phyloP scores from a whole-genome alignment of 1,140 invertebrate genomes.

The Calephelis virginiensis region DNA sequence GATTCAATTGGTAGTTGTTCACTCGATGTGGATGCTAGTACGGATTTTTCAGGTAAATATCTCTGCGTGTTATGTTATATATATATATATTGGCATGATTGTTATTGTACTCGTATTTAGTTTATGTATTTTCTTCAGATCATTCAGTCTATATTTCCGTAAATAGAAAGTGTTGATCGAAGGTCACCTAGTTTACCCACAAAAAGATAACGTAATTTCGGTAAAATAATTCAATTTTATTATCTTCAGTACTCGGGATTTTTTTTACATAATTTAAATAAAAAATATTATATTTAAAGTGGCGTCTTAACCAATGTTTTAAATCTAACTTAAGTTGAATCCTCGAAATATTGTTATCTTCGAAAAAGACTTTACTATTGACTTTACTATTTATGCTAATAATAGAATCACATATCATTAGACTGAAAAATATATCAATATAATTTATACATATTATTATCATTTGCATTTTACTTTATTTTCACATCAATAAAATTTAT shows the following conservation, averaged over 20 bases:
- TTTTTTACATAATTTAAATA: too few relatives aligned
- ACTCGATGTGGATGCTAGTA: conserved; percentile 88
- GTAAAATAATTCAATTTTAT: too few relatives aligned
- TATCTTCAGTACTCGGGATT: too few relatives aligned
- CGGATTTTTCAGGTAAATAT: conserved; percentile 87
- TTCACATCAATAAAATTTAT: conserved; percentile 23
- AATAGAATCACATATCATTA: not conserved
- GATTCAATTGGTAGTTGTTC: conserved; percentile 90
- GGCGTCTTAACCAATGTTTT: too few relatives aligned
- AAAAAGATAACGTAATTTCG: too few relatives aligned
- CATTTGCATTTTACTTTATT: conserved; percentile 6
- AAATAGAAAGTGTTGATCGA: not conserved
- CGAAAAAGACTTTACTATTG: too few relatives aligned
- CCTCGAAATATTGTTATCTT: too few relatives aligned
- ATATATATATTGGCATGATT: conserved; percentile 1
- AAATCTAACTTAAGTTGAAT: too few relatives aligned
- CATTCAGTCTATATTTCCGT: not conserved
- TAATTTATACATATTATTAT: not conserved
- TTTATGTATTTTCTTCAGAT: not conserved
- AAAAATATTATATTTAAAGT: too few relatives aligned
- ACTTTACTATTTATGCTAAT: not conserved
- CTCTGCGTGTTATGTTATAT: conserved; percentile 14
- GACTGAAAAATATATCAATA: not conserved
- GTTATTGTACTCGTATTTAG: not conserved
- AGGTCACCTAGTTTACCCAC: not conserved